A percentile compares a stretch with the other conserved stretches of the same genome.
Conservation (phyloP, 1,140 invertebrate species). For the Drosophila leontia region DNA sequence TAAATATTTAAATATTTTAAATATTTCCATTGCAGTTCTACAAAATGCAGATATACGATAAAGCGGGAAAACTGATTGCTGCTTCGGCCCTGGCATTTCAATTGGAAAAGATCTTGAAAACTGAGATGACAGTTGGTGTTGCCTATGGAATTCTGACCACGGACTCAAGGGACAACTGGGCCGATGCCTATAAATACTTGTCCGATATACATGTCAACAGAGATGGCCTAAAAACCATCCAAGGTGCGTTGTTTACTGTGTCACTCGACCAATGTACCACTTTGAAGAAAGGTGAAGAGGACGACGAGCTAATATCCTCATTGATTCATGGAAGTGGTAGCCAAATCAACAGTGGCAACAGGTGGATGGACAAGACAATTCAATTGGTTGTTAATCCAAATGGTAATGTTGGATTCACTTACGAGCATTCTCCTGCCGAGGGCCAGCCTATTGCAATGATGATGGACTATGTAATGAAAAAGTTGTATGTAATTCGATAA, state of each 20-base stretch:
- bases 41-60: conserved; percentile 89
- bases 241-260: conserved; percentile 91
- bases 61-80: conserved; percentile 84
- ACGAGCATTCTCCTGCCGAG: conserved; percentile 97
- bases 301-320: conserved; percentile 86
- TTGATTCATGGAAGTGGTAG: conserved; percentile 91
- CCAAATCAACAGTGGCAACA: conserved; percentile 89
- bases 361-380: conserved; percentile 95
- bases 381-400: conserved; percentile 94
- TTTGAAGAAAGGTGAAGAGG: conserved; percentile 73
- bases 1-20: too few relatives aligned
- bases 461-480: conserved; percentile 91
- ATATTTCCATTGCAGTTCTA: conserved; percentile 88
- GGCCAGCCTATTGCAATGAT: conserved; percentile 94
- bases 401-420: conserved; percentile 94
- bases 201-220: conserved; percentile 87
- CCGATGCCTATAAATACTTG: conserved; percentile 89
- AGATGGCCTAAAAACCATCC: conserved; percentile 87
- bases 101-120: conserved; percentile 86
- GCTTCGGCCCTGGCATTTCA: conserved; percentile 48
- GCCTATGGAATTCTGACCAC: conserved; percentile 93
- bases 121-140: conserved; percentile 83
- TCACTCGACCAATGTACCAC: conserved; percentile 90
- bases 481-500: conserved; percentile 57
- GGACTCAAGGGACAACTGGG: conserved; percentile 93